Base-by-base conservation (phyloP, 2,113 vertebrate species). In the Turdus rufiventris region DNA sequence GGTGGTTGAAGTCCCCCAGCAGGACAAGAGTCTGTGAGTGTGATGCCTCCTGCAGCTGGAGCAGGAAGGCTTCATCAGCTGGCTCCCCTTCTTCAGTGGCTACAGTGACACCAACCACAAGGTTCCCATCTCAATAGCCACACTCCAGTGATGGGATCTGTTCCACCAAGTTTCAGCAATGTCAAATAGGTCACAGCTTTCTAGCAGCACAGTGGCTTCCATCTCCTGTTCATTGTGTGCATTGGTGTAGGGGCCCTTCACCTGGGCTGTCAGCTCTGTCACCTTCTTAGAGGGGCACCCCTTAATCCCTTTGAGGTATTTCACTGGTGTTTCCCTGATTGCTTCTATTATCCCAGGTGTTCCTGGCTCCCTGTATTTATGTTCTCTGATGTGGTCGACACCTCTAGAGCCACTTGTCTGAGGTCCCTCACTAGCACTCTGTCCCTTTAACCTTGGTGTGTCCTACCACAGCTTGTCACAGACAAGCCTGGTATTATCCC, bases 151-250 rank as follows among this genome's bases (percentile, higher is more conserved):
- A 19, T 18, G 14, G 40, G 14, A 63, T 56, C 50, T 28, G 15
- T 18, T 42, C 16, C 42, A 48, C 19, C 29, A 34, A 40, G 34
- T 57, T 40, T 57, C 42, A 65, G 24, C 34, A 42, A 57, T 34
- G 51, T n/a, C 58, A 56, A 40, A 10, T 54, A 21, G 28, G 18
- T 48, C 60, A 48, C 43, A 40, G 60, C 29, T 48, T 65, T 74
- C 50, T 12, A 65, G 29, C 34, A 74, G 70, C 29, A 19, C 0
- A 0, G 19, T 65, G 42, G 29, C 42, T 85, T 65, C 28, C 81
- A 65, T 29, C 24, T 48, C 18, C 9, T 19, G 48, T 25, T 38
- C 0, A 0, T 24, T 29, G 29, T 24, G 42, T 40, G 51, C 50
- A 10, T 4, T 57, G 34, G 19, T 57, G 18, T 33, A 28, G n/a